Evolutionary conservation across 1,140 invertebrate genomes (phyloP).

Genomic region (Lasaia peninsularis): DNA sequence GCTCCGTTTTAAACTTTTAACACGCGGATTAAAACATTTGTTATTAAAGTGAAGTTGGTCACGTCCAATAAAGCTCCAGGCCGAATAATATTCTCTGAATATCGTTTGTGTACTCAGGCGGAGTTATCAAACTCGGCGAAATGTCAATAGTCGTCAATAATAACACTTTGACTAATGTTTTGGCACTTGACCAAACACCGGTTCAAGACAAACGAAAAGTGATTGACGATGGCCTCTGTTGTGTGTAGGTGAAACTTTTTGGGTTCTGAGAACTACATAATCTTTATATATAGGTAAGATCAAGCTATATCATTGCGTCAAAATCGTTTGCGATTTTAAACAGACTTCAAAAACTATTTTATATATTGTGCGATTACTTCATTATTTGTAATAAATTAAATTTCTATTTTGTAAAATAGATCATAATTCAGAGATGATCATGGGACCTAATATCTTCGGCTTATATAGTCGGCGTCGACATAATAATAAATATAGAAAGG

Average conservation of each 20-base stretch:
- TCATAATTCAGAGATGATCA: too few relatives aligned
- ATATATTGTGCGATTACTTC: too few relatives aligned
- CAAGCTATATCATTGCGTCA: too few relatives aligned
- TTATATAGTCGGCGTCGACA: too few relatives aligned
- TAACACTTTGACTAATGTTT: conserved; percentile 18
- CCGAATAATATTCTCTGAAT: background rate
- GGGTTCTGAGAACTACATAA: background rate
- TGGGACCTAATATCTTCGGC: too few relatives aligned
- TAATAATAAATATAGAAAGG: too few relatives aligned
- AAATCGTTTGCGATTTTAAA: too few relatives aligned
- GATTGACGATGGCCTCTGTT: conserved; percentile 9
- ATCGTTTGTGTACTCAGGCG: conserved; percentile 19
- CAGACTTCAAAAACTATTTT: too few relatives aligned
- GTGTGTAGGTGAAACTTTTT: background rate
- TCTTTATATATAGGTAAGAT: too few relatives aligned
- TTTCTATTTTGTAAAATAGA: too few relatives aligned
- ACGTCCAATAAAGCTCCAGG: background rate
- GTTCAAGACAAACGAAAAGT: conserved; percentile 8
- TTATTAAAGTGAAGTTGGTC: background rate
- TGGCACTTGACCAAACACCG: conserved; percentile 9
- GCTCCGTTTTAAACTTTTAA: background rate
- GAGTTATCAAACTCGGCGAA: conserved; percentile 22
- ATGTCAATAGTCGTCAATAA: conserved; percentile 31
- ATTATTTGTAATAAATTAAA: too few relatives aligned
- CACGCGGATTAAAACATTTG: background rate